These are phyloP conservation scores for Triplophysa rosa DNA, from an alignment of 2,113 vertebrate species.

Conservation along the genomic window DNA sequence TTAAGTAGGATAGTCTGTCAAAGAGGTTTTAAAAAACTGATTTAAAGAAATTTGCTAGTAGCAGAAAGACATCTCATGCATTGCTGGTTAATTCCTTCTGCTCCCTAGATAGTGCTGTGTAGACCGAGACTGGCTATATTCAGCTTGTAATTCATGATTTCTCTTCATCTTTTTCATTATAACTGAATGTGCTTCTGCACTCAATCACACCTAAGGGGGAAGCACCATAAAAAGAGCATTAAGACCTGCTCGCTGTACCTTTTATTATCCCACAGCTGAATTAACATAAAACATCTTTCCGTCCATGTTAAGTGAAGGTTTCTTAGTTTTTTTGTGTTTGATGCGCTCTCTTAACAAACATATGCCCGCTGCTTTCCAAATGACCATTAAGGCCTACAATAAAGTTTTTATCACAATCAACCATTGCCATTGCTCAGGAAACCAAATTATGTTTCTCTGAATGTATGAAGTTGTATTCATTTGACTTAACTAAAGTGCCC, in stretches of 20 bases:
- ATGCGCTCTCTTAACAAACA: neutral
- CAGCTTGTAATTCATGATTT: neutral
- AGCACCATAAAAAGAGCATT: neutral
- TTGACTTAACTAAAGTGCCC: neutral
- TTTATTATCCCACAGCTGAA: neutral
- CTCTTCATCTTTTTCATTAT: neutral
- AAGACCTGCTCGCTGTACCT: neutral
- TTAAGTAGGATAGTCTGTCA: no score
- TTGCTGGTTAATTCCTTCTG: neutral
- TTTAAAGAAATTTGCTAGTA: no score
- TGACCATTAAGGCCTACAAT: neutral
- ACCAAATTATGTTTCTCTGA: neutral
- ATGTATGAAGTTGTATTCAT: neutral
- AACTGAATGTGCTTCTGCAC: constrained; percentile 1
- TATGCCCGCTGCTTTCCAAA: neutral
- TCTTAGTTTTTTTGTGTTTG: neutral
- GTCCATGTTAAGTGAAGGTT: neutral
- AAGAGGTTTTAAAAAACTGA: no score
- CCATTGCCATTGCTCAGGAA: neutral
- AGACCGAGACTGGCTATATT: neutral
- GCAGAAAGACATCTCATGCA: no score
- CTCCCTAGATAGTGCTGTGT: neutral
- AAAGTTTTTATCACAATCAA: neutral
- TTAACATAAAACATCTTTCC: neutral
- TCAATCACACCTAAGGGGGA: neutral